A percentile compares a stretch with the other conserved stretches of the same genome.
phyloP scores from a whole-genome alignment of 1,140 invertebrate species.

The Diplogasteroides magnus region DNA sequence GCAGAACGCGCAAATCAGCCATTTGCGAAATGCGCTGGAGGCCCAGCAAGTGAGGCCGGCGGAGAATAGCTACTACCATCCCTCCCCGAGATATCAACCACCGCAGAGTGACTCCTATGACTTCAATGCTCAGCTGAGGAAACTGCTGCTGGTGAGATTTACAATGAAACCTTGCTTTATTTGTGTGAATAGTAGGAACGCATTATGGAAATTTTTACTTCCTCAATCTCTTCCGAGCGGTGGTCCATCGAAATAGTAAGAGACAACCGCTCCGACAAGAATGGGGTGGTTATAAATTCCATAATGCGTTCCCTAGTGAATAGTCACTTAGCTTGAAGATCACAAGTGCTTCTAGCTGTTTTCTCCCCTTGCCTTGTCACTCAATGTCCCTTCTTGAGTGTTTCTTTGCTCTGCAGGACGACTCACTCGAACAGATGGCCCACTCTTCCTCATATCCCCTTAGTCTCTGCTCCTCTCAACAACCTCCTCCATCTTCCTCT shows the following conservation, averaged over 20 bases:
- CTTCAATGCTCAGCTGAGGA: conserved; percentile 45
- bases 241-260: too few relatives aligned
- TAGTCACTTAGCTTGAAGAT: too few relatives aligned
- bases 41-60: conserved; percentile 37
- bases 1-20: conserved; percentile 59
- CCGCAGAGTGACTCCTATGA: conserved; percentile 6
- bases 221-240: too few relatives aligned
- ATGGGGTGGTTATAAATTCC: too few relatives aligned
- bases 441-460: conserved; percentile 51
- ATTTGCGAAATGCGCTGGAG: conserved; percentile 56
- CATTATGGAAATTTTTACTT: too few relatives aligned
- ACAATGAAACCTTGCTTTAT: too few relatives aligned
- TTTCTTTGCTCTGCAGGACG: too few relatives aligned
- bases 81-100: not conserved
- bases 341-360: not conserved
- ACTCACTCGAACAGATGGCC: conserved; percentile 44
- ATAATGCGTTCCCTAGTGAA: too few relatives aligned
- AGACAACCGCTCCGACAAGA: too few relatives aligned
- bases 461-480: conserved; percentile 38
- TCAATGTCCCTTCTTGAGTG: too few relatives aligned
- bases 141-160: conserved; percentile 53
- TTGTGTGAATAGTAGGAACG: too few relatives aligned
- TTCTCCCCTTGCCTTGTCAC: too few relatives aligned
- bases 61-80: not conserved
- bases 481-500: conserved; percentile 12